These are phyloP conservation scores for Herpetotheres cachinnans DNA, from an alignment of 2,113 vertebrate genomes.

Conservation along the genomic window DNA sequence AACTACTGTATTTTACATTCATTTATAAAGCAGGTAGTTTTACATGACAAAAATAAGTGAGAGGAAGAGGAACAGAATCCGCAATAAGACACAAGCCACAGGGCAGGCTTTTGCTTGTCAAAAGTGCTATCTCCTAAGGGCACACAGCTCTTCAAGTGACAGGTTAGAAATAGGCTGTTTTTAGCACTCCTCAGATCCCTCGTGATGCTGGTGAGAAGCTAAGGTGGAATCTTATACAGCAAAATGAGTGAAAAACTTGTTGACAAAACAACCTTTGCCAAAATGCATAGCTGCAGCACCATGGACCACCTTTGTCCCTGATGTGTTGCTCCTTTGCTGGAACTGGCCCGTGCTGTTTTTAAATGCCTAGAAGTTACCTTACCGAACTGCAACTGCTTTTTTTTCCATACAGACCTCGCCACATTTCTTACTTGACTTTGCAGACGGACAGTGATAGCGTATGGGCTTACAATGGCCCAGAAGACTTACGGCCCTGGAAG, in stretches of 20 bases:
- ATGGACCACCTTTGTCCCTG: rapidly evolving
- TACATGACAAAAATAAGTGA: slow-evolving; percentile 30
- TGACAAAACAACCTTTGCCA: not conserved
- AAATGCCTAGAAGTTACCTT: not conserved
- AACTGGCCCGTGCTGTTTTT: not conserved
- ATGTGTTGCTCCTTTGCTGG: not conserved
- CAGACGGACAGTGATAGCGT: not conserved
- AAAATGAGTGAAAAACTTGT: not conserved
- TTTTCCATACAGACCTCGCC: not conserved
- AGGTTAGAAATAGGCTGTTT: not conserved
- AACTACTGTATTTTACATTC: slow-evolving; percentile 79
- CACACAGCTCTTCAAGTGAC: not conserved
- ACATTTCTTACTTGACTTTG: not conserved
- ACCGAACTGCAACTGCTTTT: rapidly evolving
- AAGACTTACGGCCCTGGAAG: not conserved
- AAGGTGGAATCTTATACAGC: not conserved
- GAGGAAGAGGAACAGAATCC: not conserved
- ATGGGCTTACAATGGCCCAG: rapidly evolving
- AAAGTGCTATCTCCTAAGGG: not conserved
- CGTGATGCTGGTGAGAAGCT: not conserved
- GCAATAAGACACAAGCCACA: not conserved
- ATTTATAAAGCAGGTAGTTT: slow-evolving; percentile 67
- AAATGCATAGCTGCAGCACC: not conserved
- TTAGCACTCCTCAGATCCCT: not conserved
- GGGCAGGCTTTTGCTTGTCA: slow-evolving; percentile 31